Conservation (phyloP, 2,888 invertebrate species). For the Coelogynopora nodosa region DNA sequence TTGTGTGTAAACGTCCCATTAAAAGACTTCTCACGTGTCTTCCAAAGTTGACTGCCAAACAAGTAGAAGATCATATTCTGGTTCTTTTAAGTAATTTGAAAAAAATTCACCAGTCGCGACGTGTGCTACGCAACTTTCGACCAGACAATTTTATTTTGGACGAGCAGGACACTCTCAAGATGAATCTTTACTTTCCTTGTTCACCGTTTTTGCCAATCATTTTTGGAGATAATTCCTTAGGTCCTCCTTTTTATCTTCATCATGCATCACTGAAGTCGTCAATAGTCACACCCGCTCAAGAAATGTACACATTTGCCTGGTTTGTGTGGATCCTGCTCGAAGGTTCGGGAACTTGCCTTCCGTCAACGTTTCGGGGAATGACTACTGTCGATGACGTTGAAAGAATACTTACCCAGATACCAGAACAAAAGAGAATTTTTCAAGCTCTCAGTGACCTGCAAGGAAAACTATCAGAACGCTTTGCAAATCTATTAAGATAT, state of each 20-base stretch:
- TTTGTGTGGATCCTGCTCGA: background rate
- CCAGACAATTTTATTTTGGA: background rate
- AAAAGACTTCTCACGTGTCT: background rate
- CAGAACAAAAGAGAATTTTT: background rate
- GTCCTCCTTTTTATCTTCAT: background rate
- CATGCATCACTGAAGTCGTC: background rate
- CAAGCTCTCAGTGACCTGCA: background rate
- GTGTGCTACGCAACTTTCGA: background rate
- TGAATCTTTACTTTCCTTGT: background rate
- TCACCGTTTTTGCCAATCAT: background rate
- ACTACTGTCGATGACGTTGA: background rate
- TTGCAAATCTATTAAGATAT: background rate
- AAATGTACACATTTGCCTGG: background rate
- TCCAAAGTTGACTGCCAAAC: background rate
- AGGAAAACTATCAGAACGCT: background rate
- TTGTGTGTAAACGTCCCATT: background rate
- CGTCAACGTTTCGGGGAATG: background rate
- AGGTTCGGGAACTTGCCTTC: background rate
- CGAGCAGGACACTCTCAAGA: background rate
- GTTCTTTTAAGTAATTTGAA: background rate
- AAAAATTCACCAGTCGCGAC: background rate
- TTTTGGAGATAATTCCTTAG: background rate
- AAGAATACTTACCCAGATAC: background rate
- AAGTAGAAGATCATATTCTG: background rate
- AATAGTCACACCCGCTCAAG: background rate